phyloP scores from a whole-genome alignment of 2,797 vertebrate genomes.

The Coranthus polyacanthus region DNA sequence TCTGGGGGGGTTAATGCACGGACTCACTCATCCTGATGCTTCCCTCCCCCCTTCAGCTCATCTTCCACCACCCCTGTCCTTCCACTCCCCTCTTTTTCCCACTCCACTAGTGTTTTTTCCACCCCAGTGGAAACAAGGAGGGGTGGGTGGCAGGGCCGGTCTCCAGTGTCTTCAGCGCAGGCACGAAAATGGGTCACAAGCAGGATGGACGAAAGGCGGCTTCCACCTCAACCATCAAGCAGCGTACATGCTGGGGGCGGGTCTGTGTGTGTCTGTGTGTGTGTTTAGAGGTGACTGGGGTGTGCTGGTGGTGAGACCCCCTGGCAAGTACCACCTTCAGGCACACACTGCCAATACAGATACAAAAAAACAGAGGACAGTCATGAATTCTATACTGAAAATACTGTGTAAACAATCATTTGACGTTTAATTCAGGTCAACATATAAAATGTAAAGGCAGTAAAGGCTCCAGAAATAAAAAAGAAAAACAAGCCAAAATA shows the following conservation, averaged over 20 bases:
- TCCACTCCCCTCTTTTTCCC: slow-evolving; percentile 58
- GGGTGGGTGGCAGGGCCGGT: slow-evolving; percentile 51
- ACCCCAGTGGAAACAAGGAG: slow-evolving; percentile 75
- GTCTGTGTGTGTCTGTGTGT: slow-evolving; percentile 17
- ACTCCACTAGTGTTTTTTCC: slow-evolving; percentile 71
- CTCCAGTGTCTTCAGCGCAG: slow-evolving; percentile 40
- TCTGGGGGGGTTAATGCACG: slow-evolving; percentile 76
- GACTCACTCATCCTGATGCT: slow-evolving; percentile 74
- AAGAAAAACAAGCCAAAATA: slow-evolving; percentile 11
- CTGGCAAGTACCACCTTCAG: slow-evolving; percentile 46
- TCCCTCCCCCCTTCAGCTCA: slow-evolving; percentile 57
- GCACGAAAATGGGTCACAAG: slow-evolving; percentile 79
- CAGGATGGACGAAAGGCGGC: slow-evolving; percentile 23
- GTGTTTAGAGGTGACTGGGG: slow-evolving; percentile 42
- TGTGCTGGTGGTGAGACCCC: slow-evolving; percentile 40
- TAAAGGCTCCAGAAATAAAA: not conserved
- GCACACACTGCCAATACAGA: slow-evolving; percentile 23
- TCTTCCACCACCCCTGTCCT: slow-evolving; percentile 57
- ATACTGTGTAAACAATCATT: not conserved
- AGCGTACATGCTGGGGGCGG: slow-evolving; percentile 17
- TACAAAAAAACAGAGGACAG: not conserved
- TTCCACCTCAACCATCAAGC: slow-evolving; percentile 26
- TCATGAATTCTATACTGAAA: not conserved
- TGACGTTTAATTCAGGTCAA: not conserved
- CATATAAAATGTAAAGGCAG: not conserved